A percentile compares a stretch with the other conserved stretches of the same genome.
These are phyloP conservation scores for Carlito syrichta DNA, from an alignment of 2,113 vertebrate genomes.

Conservation along the genomic window DNA sequence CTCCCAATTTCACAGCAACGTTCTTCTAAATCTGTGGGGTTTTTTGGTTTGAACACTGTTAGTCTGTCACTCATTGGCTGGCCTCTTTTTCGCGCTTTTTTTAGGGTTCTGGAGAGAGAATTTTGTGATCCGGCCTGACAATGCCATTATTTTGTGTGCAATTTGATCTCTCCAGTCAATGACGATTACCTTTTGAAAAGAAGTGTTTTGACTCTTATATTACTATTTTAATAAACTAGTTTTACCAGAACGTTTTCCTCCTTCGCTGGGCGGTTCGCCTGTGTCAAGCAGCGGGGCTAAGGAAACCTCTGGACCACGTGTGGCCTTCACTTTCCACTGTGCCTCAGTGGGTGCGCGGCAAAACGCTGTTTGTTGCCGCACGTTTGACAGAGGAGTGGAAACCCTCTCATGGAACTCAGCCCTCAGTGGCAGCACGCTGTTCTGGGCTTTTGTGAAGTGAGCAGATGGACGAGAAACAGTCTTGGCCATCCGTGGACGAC, in stretches of 20 bases:
- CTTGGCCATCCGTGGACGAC: not conserved
- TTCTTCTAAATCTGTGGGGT: not conserved
- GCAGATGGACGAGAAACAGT: not conserved
- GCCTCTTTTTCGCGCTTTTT: not conserved
- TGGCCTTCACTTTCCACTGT: not conserved
- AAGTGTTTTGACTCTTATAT: not conserved
- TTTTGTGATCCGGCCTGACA: too few relatives aligned
- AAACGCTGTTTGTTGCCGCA: not conserved
- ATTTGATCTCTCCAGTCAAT: not conserved
- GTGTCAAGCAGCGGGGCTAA: not conserved
- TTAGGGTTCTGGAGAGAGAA: not conserved
- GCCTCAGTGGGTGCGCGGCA: not conserved
- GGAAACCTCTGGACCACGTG: not conserved
- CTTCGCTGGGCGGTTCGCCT: not conserved
- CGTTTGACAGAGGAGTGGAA: slow-evolving; percentile 21
- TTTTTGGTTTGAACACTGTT: not conserved
- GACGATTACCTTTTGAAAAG: not conserved
- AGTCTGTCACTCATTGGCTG: not conserved
- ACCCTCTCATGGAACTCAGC: not conserved
- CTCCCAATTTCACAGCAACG: not conserved
- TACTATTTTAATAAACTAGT: not conserved
- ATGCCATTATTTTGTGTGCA: not conserved
- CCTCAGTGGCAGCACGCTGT: not conserved
- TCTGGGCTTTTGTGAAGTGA: not conserved
- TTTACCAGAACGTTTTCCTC: not conserved